Conservation (phyloP, 2,888 invertebrate species). For the Ophion costatus region DNA sequence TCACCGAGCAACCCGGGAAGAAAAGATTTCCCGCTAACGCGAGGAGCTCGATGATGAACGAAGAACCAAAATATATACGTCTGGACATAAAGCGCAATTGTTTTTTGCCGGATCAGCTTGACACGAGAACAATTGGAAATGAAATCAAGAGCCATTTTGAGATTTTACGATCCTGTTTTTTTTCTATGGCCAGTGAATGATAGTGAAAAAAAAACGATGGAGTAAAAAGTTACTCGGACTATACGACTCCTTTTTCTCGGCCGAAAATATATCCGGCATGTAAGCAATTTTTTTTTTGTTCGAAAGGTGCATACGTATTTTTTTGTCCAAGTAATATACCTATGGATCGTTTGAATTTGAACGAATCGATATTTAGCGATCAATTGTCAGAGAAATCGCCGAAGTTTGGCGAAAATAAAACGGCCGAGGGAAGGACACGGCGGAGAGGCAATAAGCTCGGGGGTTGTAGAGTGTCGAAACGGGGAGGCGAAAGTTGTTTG, state of each 20-base stretch:
- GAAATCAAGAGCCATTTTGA: not conserved
- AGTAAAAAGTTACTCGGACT: too few species aligned
- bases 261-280: too few species aligned
- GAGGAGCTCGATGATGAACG: not conserved
- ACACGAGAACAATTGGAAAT: too few species aligned
- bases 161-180: too few species aligned
- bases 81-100: not conserved
- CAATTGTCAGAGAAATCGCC: not conserved
- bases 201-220: too few species aligned
- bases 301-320: too few species aligned
- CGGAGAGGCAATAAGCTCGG: not conserved
- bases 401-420: slow-evolving; percentile 48
- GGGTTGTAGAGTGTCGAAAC: slow-evolving; percentile 7
- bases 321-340: not conserved
- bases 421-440: slow-evolving; percentile 1
- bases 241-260: too few species aligned
- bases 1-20: not conserved
- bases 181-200: too few species aligned
- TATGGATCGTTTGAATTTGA: slow-evolving; percentile 20
- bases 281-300: too few species aligned
- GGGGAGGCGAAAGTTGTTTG: slow-evolving; percentile 20
- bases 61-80: not conserved
- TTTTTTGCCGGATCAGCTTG: too few species aligned
- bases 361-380: slow-evolving; percentile 52
- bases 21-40: not conserved